phyloP scores from a whole-genome alignment of 2,113 vertebrate species.

The Microtus oregoni region DNA sequence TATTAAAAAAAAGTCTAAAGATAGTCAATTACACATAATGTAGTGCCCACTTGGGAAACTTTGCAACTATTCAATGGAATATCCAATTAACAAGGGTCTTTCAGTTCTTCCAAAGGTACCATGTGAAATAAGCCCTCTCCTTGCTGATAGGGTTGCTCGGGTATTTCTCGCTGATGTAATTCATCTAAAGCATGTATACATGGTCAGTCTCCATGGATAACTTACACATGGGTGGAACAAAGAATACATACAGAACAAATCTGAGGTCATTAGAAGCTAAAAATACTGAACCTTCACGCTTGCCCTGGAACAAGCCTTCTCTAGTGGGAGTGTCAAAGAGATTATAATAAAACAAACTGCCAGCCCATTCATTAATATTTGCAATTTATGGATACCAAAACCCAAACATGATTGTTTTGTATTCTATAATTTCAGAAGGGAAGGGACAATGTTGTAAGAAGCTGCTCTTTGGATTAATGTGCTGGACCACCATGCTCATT shows the following conservation, averaged over 20 bases:
- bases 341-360: constrained; percentile 29
- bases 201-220: constrained; percentile 26
- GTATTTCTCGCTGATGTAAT: constrained; percentile 66
- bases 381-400: neutral
- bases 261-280: constrained; percentile 73
- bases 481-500: neutral
- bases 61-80: neutral
- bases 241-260: neutral
- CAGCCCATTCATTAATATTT: neutral
- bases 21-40: neutral
- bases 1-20: neutral
- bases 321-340: constrained; percentile 43
- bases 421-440: neutral
- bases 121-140: neutral
- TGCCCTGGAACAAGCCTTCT: constrained; percentile 40
- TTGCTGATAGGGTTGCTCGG: neutral
- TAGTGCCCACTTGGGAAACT: neutral
- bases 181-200: constrained; percentile 18
- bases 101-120: neutral
- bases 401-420: neutral
- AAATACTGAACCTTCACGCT: constrained; percentile 47
- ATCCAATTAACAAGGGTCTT: neutral
- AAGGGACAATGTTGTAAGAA: constrained; percentile 12
- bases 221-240: neutral
- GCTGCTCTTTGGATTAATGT: neutral